Base-by-base conservation (phyloP, 2,113 vertebrate species). In the Enhydra lutris region DNA sequence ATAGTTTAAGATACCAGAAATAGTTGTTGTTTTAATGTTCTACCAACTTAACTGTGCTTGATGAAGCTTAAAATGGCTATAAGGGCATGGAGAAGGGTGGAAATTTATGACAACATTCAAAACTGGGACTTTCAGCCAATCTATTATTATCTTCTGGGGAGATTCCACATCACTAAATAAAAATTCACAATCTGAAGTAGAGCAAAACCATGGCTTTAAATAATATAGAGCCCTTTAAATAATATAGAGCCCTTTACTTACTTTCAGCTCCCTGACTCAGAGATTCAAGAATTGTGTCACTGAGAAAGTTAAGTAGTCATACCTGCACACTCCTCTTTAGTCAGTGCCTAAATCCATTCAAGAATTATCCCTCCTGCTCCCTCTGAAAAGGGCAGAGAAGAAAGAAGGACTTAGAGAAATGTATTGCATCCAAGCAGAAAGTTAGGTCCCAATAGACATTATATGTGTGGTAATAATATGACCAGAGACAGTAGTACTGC, bases 1-100 rank as follows among this genome's bases (percentile, higher is more conserved):
- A n/a, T 34, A 92, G 14, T 87, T 55, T 96, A 91, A 71, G 12
- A 94, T 92, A 23, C 88, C 69, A 80, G n/a, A 94, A 82, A 85
- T 80, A 39, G 18, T 85, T 42, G 23, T 59, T 52, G 14, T 82
- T 93, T 92, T 96, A 39, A 67, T 88, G 9, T 94, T 93, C 47
- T 29, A 39, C 39, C 10, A n/a, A 23, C 3, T 81, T 91, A 59
- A 23, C 50, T 87, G 31, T 21, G 7, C 10, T 93, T 55, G 7
- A 89, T 45, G 34, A 6, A 34, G n/a, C 6, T 84, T 92, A 61
- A 95, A 88, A 93, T 83, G 39, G 6, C 4, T 84, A 0, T 78
- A 52, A 76, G 45, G 3, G 0, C 17, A 26, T 11, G 85, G 26
- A 80, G 78, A 92, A 96, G 79, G n/a, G 74, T 76, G 21, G 84